Percentiles rank a stretch among this genome's conserved stretches.
These are phyloP conservation scores for Drosophila tripunctata DNA, from an alignment of 2,888 invertebrate genomes.

Conservation along the genomic window DNA sequence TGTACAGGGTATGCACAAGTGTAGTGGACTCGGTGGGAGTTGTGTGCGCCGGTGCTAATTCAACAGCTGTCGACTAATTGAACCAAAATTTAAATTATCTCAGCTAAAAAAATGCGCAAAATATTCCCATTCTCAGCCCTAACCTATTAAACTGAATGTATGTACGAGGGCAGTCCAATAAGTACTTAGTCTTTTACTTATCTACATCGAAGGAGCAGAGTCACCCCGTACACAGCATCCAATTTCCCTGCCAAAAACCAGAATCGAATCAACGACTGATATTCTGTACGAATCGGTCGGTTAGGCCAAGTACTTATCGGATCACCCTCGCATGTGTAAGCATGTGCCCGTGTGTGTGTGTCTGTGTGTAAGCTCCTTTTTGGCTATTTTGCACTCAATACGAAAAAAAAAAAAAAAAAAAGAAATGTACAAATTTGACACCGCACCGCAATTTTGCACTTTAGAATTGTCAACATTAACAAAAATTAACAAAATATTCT, in stretches of 20 bases:
- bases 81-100: conserved; percentile 29
- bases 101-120: conserved; percentile 25
- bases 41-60: conserved; percentile 36
- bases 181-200: too few species aligned
- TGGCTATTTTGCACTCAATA: conserved; percentile 55
- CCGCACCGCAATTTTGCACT: conserved; percentile 58
- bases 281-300: too few species aligned
- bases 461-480: conserved; percentile 39
- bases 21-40: background rate
- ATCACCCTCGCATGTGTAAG: too few species aligned
- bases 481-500: conserved; percentile 45
- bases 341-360: conserved; percentile 10
- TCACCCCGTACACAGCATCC: too few species aligned
- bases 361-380: conserved; percentile 42
- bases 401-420: conserved; percentile 24
- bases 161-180: too few species aligned
- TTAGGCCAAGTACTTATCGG: too few species aligned
- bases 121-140: conserved; percentile 24
- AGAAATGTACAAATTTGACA: too few species aligned
- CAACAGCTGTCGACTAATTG: conserved; percentile 51
- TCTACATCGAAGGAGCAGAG: too few species aligned
- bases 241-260: too few species aligned
- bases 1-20: conserved; percentile 1
- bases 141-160: conserved; percentile 30
- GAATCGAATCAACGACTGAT: too few species aligned